Evolutionary conservation across 2,888 invertebrate genomes (phyloP), one percentile per base, ranked within the genome.

Genomic region (Archips xylosteana): DNA sequence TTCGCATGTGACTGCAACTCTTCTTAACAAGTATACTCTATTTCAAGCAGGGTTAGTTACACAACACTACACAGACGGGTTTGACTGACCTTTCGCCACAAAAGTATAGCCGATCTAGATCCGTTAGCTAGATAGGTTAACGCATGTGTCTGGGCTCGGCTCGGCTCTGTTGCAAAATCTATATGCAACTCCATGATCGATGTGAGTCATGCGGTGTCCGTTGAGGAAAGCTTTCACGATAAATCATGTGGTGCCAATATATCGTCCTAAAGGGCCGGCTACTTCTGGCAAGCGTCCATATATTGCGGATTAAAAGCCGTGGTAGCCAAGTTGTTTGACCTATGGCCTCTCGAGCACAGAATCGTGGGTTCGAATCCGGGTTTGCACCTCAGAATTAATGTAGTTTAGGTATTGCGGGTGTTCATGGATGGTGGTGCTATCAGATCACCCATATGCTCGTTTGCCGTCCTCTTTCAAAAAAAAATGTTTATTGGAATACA

Each of bases 41-140:
- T 78, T 77, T 78, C 75, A 78, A 76, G 78, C 79, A 75, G 74
- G 75, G 63, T 39, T 74, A 80, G 32, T 85, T 88, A 78, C 85
- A 81, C 87, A 23, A 84, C 77, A 75, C 87, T 84, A 85, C 77
- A 75, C 77, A 79, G 85, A 85, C 87, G 84, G 84, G 90, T 87
- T 84, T 78, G 78, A 75, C 76, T 90, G 91, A 92, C 92, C 92
- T 93, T 92, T 92, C 90, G 84, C 88, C 83, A 86, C 89, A 85
- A 89, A 88, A 89, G 89, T 91, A 86, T 80, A 36, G 79, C 76
- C 83, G 90, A 89, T 91, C 91, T 91, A 92, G 92, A 92, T 92
- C 85, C 78, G 80, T 79, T 78, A 76, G 78, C 60, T 51, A 51
- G 74, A 74, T 80, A 86, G 90, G 91, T 91, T 88, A 86, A 85